Conservation (phyloP, 2,888 invertebrate genomes). For the Microctonus brassicae region DNA sequence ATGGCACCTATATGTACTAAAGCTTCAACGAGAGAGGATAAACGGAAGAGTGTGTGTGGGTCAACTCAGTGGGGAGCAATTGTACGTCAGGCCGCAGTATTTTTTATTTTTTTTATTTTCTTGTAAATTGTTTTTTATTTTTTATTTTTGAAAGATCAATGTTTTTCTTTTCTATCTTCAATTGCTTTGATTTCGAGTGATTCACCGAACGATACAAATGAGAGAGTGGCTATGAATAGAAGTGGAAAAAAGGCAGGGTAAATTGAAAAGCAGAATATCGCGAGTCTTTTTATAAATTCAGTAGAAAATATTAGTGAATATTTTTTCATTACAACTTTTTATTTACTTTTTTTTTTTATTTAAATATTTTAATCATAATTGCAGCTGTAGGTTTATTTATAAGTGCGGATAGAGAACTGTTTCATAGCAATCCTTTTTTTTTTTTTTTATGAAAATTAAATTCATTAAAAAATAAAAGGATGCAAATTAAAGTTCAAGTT, state of each 20-base stretch:
- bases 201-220: not conserved
- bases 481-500: not conserved
- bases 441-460: not conserved
- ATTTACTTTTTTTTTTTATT: not conserved
- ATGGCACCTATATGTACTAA: conserved; percentile 12
- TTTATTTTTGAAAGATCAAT: not conserved
- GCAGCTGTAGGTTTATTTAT: too few relatives aligned
- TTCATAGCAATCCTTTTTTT: not conserved
- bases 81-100: not conserved
- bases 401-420: not conserved
- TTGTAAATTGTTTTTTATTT: not conserved
- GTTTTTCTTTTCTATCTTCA: not conserved
- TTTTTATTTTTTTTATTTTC: not conserved
- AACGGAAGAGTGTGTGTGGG: not conserved
- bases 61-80: conserved; percentile 6
- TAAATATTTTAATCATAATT: not conserved
- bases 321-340: not conserved
- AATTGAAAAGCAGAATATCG: not conserved
- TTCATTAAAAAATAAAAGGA: not conserved
- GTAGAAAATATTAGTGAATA: not conserved
- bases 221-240: not conserved
- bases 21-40: conserved; percentile 4
- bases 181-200: not conserved
- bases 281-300: not conserved
- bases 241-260: not conserved